A percentile compares a stretch with the other conserved stretches of the same genome.
These are phyloP conservation scores for Danio albolineatus DNA, from an alignment of 2,797 vertebrate species.

Conservation along the genomic window DNA sequence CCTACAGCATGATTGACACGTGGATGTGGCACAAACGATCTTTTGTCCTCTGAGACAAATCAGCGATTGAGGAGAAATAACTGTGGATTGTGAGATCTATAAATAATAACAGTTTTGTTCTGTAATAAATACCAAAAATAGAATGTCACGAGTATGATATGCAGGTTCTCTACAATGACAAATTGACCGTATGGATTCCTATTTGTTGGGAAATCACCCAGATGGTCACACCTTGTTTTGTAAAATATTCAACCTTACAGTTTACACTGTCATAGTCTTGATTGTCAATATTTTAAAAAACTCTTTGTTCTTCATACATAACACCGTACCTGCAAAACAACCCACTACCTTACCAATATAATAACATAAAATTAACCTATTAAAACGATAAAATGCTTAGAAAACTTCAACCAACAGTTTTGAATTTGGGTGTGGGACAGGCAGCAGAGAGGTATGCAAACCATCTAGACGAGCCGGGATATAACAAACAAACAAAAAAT, in stretches of 20 bases:
- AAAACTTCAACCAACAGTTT: neutral
- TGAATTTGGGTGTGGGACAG: neutral
- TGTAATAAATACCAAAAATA: neutral
- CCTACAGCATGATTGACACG: neutral
- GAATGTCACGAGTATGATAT: neutral
- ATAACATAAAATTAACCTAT: neutral
- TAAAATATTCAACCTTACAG: constrained; percentile 1
- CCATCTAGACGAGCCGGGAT: neutral
- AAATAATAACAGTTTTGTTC: neutral
- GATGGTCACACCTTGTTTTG: too few species aligned
- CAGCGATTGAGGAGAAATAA: neutral
- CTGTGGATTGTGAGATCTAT: neutral
- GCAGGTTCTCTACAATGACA: neutral
- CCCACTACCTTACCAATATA: neutral
- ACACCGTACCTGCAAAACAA: neutral
- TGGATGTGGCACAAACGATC: constrained; percentile 2
- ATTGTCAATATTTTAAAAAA: neutral
- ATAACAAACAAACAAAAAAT: neutral
- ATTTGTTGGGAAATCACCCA: too few species aligned
- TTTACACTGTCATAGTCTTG: neutral
- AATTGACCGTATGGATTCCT: neutral
- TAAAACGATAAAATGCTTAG: neutral
- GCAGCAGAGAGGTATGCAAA: neutral
- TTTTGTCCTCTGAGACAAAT: neutral
- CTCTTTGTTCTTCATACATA: neutral